phyloP scores from a whole-genome alignment of 2,797 vertebrate species.

The Labroides dimidiatus region DNA sequence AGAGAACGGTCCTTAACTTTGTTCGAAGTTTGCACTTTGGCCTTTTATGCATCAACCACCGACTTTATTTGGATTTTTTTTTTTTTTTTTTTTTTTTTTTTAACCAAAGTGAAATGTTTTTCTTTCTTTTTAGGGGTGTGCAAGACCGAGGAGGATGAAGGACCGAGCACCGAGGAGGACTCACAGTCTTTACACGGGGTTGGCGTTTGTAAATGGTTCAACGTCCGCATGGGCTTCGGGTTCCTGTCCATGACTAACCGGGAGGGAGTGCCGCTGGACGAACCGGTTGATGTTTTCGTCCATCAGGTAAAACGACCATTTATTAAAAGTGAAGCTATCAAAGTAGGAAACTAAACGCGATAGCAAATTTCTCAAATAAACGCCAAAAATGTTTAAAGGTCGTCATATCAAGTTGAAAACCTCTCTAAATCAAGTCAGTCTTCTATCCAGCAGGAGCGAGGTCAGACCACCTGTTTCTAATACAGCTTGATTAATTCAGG shows the following conservation, averaged over 20 bases:
- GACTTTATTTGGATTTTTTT: too few species aligned
- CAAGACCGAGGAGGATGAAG: conserved; percentile 89
- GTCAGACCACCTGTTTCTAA: conserved; percentile 28
- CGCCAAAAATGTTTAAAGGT: background rate
- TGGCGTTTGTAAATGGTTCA: conserved; percentile 98
- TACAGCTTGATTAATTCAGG: conserved; percentile 2
- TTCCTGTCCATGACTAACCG: conserved; percentile 97
- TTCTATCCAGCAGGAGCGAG: background rate
- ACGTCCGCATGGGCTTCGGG: conserved; percentile 98
- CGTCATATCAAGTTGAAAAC: background rate
- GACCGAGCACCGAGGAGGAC: conserved; percentile 86
- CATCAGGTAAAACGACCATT: conserved; percentile 90
- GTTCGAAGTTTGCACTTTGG: fast-evolving
- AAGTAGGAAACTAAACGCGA: background rate
- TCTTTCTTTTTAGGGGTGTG: conserved; percentile 85
- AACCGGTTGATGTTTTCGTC: conserved; percentile 97
- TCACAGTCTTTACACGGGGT: conserved; percentile 85
- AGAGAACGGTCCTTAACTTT: conserved; percentile 4
- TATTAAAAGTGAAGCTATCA: background rate
- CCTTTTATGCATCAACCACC: background rate
- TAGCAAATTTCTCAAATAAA: background rate
- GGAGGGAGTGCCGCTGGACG: conserved; percentile 90
- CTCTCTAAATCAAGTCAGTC: background rate
- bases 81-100: too few species aligned
- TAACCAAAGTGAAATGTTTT: too few species aligned